Evolutionary conservation across 2,113 vertebrate genomes (phyloP).

Genomic region (Macroglossus sobrinus): DNA sequence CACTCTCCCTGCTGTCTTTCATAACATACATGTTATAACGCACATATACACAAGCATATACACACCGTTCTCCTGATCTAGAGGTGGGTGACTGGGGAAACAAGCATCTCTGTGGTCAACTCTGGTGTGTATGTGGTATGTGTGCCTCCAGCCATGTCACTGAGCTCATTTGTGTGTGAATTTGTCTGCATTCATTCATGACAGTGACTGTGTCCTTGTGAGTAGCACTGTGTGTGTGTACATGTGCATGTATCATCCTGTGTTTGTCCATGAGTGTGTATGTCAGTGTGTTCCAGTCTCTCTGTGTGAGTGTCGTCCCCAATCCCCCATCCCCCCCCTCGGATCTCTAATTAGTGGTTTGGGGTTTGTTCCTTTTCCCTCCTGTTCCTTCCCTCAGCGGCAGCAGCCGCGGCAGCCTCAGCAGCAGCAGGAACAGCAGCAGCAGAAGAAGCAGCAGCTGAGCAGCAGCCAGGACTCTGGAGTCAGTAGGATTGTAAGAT

Average conservation of each 20-base stretch:
- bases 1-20: background rate
- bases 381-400: constrained; percentile 75
- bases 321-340: constrained; percentile 68
- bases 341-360: constrained; percentile 80
- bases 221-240: background rate
- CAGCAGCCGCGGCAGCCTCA: constrained; percentile 46
- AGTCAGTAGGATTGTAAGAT: constrained; percentile 49
- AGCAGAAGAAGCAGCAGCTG: background rate
- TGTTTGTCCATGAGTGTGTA: constrained; percentile 59
- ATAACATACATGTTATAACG: background rate
- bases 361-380: constrained; percentile 80
- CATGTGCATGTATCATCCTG: background rate
- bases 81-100: background rate
- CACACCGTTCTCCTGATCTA: background rate
- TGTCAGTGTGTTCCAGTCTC: constrained; percentile 74
- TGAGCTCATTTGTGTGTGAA: background rate
- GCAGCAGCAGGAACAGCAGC: constrained; percentile 31
- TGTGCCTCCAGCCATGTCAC: background rate
- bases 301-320: constrained; percentile 76
- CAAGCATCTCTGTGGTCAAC: constrained; percentile 1
- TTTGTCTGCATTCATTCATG: constrained; percentile 37
- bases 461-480: constrained; percentile 39
- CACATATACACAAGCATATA: background rate
- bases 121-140: background rate
- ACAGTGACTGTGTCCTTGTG: background rate